Conservation (phyloP, 1,140 invertebrate genomes). For the Steinernema feltiae region DNA sequence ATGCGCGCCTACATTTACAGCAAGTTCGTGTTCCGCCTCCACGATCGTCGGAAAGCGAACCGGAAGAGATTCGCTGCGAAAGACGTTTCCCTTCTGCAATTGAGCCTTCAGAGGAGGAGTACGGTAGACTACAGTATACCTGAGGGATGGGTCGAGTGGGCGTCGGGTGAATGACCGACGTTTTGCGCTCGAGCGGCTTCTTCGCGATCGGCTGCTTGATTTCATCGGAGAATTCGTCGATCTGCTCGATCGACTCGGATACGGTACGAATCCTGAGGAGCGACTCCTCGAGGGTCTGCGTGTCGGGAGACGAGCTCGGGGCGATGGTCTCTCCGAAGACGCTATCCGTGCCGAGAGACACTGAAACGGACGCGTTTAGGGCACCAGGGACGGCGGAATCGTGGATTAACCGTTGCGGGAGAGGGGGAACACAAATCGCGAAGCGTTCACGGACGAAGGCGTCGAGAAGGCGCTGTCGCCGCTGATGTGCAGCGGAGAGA, state of each 20-base stretch:
- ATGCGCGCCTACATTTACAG: too few relatives aligned
- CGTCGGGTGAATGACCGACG: not conserved
- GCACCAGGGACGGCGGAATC: not conserved
- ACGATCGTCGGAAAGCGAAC: not conserved
- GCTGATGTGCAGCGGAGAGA: constrained; percentile 13
- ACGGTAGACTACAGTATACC: not conserved
- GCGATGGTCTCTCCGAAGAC: not conserved
- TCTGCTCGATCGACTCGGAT: constrained; percentile 1
- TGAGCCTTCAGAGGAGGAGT: not conserved
- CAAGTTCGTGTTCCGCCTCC: too few relatives aligned
- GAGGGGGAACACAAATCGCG: not conserved
- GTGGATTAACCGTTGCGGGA: not conserved
- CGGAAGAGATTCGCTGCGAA: not conserved
- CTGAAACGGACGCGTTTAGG: not conserved
- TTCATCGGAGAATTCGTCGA: constrained; percentile 8
- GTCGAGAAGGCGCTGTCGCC: constrained; percentile 8
- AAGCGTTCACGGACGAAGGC: not conserved
- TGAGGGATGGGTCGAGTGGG: not conserved
- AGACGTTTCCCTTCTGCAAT: not conserved
- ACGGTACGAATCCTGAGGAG: not conserved
- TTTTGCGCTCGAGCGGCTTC: not conserved
- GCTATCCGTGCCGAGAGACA: not conserved
- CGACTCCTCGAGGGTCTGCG: not conserved
- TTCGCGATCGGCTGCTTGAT: constrained; percentile 3
- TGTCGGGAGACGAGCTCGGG: constrained; percentile 1